Conservation (phyloP, 2,888 invertebrate genomes). For the Apoda limacodes region DNA sequence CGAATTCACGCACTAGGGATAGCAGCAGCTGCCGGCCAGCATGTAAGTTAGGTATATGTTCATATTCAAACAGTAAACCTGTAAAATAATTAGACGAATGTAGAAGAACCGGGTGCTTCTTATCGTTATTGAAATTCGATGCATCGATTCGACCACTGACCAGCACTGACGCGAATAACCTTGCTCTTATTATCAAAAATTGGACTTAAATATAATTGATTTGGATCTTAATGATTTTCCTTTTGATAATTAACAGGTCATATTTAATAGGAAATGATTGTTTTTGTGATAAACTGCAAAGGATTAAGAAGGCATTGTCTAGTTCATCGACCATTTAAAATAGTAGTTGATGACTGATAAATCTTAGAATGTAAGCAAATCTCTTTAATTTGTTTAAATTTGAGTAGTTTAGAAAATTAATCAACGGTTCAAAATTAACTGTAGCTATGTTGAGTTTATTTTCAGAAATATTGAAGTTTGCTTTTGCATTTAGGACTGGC, state of each 20-base stretch:
- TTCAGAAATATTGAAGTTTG: no score
- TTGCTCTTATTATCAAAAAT: conserved; percentile 10
- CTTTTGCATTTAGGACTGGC: no score
- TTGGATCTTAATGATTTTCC: background rate
- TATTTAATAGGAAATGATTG: conserved; percentile 7
- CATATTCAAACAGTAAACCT: conserved; percentile 14
- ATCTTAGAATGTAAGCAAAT: conserved; percentile 16
- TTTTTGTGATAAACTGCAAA: conserved; percentile 12
- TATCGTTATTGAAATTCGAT: conserved; percentile 12
- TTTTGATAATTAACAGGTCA: conserved; percentile 3
- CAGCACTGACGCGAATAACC: conserved; percentile 13
- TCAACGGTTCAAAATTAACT: conserved; percentile 5
- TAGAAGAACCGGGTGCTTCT: conserved; percentile 14
- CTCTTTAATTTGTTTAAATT: conserved; percentile 12
- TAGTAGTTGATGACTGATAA: conserved; percentile 12
- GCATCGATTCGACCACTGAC: conserved; percentile 15
- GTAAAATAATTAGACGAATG: conserved; percentile 15
- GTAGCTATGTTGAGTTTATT: conserved; percentile 8
- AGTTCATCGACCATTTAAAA: conserved; percentile 14
- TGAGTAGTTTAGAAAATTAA: conserved; percentile 15
- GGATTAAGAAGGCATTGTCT: conserved; percentile 11
- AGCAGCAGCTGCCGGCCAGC: conserved; percentile 21
- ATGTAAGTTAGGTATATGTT: conserved; percentile 17
- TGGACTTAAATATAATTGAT: conserved; percentile 1
- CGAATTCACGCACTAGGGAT: conserved; percentile 13